These are phyloP conservation scores for zebrafish (Danio rerio) DNA, from an alignment of 2,113 vertebrate species.

Conservation along the genomic window DNA sequence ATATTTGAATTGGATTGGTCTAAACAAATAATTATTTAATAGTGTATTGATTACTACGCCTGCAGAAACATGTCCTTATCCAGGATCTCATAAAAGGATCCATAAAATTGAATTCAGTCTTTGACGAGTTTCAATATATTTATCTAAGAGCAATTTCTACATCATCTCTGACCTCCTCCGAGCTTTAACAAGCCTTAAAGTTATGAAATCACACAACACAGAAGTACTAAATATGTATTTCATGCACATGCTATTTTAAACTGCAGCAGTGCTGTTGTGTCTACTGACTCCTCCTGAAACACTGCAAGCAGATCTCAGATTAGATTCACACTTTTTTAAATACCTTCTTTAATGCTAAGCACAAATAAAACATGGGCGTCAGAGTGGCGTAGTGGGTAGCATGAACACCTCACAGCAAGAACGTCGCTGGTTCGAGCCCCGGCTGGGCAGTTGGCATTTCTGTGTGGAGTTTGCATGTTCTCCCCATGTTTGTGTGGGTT, in stretches of 20 bases:
- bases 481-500: too few relatives aligned
- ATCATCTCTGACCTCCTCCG: neutral
- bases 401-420: too few relatives aligned
- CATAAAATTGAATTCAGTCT: neutral
- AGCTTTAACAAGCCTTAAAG: neutral
- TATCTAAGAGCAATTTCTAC: neutral
- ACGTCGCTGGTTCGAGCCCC: too few relatives aligned
- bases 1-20: too few relatives aligned
- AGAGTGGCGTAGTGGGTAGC: too few relatives aligned
- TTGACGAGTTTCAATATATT: neutral
- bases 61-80: neutral
- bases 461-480: too few relatives aligned
- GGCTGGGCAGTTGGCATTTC: too few relatives aligned
- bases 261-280: constrained; percentile 5
- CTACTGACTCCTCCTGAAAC: constrained; percentile 1
- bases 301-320: neutral
- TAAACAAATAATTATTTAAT: too few relatives aligned
- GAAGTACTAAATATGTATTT: neutral
- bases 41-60: too few relatives aligned
- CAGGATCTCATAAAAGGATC: neutral
- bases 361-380: neutral
- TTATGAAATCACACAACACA: neutral
- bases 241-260: neutral
- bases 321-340: neutral
- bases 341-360: neutral